Conservation (phyloP, 2,888 invertebrate species). For the Heteromurus nitidus region DNA sequence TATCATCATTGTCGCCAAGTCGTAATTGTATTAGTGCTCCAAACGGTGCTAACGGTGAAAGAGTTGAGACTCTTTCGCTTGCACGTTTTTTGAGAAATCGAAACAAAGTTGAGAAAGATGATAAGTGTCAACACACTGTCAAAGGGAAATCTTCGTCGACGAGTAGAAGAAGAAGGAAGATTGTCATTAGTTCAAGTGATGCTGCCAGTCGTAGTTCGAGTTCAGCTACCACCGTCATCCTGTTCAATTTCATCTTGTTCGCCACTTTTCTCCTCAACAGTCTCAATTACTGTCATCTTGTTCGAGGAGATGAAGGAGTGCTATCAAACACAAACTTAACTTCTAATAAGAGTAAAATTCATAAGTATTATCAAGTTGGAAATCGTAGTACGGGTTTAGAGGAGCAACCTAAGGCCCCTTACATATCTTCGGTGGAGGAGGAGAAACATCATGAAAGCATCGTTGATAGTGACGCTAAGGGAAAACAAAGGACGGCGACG, state of each 20-base stretch:
- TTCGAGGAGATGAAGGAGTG: constrained; percentile 37
- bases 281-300: constrained; percentile 41
- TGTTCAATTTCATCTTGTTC: constrained; percentile 25
- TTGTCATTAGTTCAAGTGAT: constrained; percentile 46
- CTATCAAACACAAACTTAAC: constrained; percentile 14
- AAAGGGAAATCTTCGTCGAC: constrained; percentile 9
- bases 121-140: neutral
- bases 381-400: neutral
- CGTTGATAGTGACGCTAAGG: neutral
- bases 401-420: too few species aligned
- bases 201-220: neutral
- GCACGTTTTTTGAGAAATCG: neutral
- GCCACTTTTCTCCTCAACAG: constrained; percentile 26
- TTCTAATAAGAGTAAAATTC: too few species aligned
- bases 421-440: neutral
- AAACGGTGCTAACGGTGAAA: neutral
- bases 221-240: neutral
- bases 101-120: too few species aligned
- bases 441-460: too few species aligned
- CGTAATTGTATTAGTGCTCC: neutral
- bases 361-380: constrained; percentile 15
- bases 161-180: constrained; percentile 22
- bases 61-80: neutral
- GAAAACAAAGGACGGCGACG: neutral
- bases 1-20: neutral